Conservation (phyloP, 1,140 invertebrate species). For the Neotoxoptera formosana region DNA sequence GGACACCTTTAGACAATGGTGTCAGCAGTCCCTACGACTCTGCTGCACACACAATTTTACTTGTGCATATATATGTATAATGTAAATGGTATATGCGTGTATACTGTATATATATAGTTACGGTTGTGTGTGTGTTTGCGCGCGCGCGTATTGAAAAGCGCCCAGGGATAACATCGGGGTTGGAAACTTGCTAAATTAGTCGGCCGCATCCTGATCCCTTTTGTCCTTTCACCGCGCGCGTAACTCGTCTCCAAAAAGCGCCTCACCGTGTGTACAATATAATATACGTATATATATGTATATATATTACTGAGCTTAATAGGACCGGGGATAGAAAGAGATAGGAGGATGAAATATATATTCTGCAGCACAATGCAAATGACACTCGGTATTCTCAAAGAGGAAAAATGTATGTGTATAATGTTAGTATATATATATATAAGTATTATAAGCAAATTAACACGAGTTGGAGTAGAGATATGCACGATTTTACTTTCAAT, state of each 20-base stretch:
- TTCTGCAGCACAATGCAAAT: not conserved
- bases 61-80: not conserved
- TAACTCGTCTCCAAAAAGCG: not conserved
- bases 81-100: not conserved
- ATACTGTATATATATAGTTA: not conserved
- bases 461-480: not conserved
- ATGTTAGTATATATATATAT: not conserved
- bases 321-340: not conserved
- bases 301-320: not conserved
- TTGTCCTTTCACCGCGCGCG: not conserved
- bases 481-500: not conserved
- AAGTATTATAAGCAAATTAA: not conserved
- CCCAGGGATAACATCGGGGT: constrained; percentile 20
- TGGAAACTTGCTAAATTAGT: constrained; percentile 37
- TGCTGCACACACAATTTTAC: not conserved
- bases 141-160: not conserved
- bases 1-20: constrained; percentile 56
- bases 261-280: not conserved
- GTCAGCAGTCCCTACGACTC: not conserved
- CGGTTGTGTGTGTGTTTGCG: not conserved
- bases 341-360: not conserved
- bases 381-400: not conserved
- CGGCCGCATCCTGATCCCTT: not conserved
- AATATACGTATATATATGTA: not conserved
- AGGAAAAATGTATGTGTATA: not conserved